Base-by-base conservation (phyloP, 2,888 invertebrate species). In the Eretmocerus hayati region DNA sequence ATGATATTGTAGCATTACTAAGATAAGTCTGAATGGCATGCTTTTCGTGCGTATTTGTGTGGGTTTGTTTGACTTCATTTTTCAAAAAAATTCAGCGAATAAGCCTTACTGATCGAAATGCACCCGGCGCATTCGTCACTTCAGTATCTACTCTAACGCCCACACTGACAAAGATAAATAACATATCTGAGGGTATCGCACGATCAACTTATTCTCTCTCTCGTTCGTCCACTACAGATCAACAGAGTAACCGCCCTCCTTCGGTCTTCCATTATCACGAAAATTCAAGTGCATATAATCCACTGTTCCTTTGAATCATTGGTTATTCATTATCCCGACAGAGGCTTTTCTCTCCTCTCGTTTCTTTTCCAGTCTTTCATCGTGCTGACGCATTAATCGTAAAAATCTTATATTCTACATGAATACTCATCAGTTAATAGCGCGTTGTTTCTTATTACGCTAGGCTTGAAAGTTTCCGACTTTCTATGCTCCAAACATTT, bases 331-430 rank as follows among this genome's bases (percentile, higher is more conserved):
- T 42, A 40, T 42, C 36, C 48, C 42, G 46, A 50, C 21, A 43
- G 53, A 42, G 13, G 37, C 9, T 21, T 16, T 11, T 46, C 43
- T 41, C 36, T 38, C 18, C 44, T 30, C 42, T 31, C 40, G 31
- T 44, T 40, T 48, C 37, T 46, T 41, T 39, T 35, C 46, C 50
- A 44, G 44, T 55, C 46, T 49, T 47, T 42, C 36, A 30, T 53
- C 19, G 26, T 39, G 39, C 35, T 38, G 19, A 61, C 53, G 63
- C 63, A 55, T 55, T 59, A 65, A 59, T 62, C 59, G 63, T 68
- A 69, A 70, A 70, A 70, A 64, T 65, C 70, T 68, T 70, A 69
- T 53, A 54, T 47, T 57, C 66, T 68, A 67, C 50, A 59, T 65
- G 62, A 69, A 69, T 71, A 69, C 69, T 70, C 69, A 64, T 60